Percentiles rank a stretch among this genome's conserved stretches.
Evolutionary conservation across 2,113 vertebrate genomes (phyloP).

Genomic region (Oryctolagus cuniculus): DNA sequence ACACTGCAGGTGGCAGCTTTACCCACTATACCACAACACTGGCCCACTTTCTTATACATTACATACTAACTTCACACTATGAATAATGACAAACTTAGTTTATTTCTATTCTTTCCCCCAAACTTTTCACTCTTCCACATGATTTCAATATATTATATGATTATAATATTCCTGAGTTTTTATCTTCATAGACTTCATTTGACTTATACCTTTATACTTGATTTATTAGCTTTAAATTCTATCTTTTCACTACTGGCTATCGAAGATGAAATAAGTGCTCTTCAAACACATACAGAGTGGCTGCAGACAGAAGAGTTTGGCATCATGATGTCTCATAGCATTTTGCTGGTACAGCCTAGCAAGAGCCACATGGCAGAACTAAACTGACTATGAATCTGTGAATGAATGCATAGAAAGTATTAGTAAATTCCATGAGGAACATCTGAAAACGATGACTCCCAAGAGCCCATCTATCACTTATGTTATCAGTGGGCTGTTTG

Average conservation of each 20-base stretch:
- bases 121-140: background rate
- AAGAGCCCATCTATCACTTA: conserved; percentile 99
- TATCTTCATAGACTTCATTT: background rate
- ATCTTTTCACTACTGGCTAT: conserved; percentile 9
- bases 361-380: no score
- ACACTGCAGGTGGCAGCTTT: no score
- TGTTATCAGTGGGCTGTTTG: conserved; percentile 99
- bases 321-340: no score
- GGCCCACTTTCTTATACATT: background rate
- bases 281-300: background rate
- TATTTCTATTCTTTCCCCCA: background rate
- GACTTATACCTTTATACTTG: background rate
- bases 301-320: no score
- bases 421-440: conserved; percentile 89
- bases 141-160: background rate
- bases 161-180: conserved; percentile 6
- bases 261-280: background rate
- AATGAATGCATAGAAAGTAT: no score
- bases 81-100: background rate
- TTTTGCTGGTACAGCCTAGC: no score
- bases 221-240: background rate
- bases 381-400: no score
- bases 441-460: conserved; percentile 99
- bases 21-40: no score
- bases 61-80: background rate